phyloP scores from a whole-genome alignment of 2,797 vertebrate species.

The Lophius americanus region DNA sequence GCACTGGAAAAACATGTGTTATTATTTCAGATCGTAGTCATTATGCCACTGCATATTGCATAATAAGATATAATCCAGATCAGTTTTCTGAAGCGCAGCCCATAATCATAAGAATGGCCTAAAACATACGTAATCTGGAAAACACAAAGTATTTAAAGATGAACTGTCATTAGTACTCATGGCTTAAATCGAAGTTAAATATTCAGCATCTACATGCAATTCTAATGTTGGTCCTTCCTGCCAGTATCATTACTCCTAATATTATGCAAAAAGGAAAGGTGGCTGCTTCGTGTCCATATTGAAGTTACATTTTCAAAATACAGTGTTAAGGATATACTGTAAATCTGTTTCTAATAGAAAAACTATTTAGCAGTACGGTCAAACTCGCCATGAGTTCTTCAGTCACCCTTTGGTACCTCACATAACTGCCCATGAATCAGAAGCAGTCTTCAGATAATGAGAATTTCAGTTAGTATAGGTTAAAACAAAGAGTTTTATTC shows the following conservation, averaged over 20 bases:
- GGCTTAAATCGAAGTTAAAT: not conserved
- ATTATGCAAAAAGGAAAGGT: constrained; percentile 16
- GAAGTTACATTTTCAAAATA: constrained; percentile 30
- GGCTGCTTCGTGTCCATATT: constrained; percentile 8
- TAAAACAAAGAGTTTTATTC: constrained; percentile 42
- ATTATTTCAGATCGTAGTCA: constrained; percentile 67
- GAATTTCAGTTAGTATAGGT: constrained; percentile 22
- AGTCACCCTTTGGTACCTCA: constrained; percentile 37
- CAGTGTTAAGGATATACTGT: constrained; percentile 36
- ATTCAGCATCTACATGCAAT: not conserved
- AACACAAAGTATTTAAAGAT: constrained; percentile 12
- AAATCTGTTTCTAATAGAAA: constrained; percentile 51
- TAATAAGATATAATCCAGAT: constrained; percentile 58
- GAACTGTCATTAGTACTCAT: not conserved
- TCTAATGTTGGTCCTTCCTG: constrained; percentile 13
- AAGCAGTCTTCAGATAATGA: constrained; percentile 7
- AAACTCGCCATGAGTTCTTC: constrained; percentile 63
- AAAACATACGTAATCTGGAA: constrained; percentile 25
- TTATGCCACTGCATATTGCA: constrained; percentile 51
- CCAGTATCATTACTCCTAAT: constrained; percentile 29
- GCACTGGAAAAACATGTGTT: constrained; percentile 71
- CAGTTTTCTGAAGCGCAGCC: constrained; percentile 34
- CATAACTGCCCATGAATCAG: constrained; percentile 27
- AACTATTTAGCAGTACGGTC: constrained; percentile 35
- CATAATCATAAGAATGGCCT: constrained; percentile 39